Evolutionary conservation across 2,797 vertebrate species (phyloP).

Genomic region (Amphiprion clarkii): DNA sequence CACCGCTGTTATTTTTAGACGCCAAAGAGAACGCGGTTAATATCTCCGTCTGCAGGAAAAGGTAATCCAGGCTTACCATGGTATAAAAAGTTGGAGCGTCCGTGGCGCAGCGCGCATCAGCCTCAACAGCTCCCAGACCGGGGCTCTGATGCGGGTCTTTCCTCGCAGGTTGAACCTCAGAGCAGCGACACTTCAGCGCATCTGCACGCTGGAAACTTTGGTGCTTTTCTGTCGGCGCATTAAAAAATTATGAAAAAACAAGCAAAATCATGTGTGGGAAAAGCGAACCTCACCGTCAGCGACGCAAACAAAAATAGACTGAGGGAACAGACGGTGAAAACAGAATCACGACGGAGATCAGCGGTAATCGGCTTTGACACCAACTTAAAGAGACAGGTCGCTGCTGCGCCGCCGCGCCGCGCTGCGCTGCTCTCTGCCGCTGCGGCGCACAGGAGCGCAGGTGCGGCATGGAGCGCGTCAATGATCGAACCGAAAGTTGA

Average conservation of each 20-base stretch:
- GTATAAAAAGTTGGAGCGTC: slow-evolving; percentile 64
- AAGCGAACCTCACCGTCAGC: slow-evolving; percentile 14
- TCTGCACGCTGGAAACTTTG: slow-evolving; percentile 42
- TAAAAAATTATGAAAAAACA: not conserved
- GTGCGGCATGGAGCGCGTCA: not conserved
- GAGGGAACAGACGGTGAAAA: slow-evolving; percentile 83
- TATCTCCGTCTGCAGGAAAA: slow-evolving; percentile 15
- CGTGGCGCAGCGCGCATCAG: slow-evolving; percentile 40
- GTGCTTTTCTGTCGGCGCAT: no score
- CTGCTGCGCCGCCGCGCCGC: slow-evolving; percentile 28
- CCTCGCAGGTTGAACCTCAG: not conserved
- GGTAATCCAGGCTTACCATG: slow-evolving; percentile 74
- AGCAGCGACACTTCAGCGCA: not conserved
- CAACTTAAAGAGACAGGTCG: slow-evolving; percentile 90
- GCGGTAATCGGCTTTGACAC: slow-evolving; percentile 91
- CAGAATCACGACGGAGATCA: slow-evolving; percentile 88
- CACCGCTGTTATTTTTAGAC: slow-evolving; percentile 3
- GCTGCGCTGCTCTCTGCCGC: not conserved
- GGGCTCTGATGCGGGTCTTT: not conserved
- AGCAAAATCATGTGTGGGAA: not conserved
- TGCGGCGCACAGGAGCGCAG: slow-evolving; percentile 9
- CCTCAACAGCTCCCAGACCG: not conserved
- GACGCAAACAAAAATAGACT: slow-evolving; percentile 61
- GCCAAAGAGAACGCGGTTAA: slow-evolving; percentile 29
- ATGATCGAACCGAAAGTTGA: no score